Evolutionary conservation across 2,888 invertebrate species (phyloP).

Genomic region (Athripsodes cinereus): DNA sequence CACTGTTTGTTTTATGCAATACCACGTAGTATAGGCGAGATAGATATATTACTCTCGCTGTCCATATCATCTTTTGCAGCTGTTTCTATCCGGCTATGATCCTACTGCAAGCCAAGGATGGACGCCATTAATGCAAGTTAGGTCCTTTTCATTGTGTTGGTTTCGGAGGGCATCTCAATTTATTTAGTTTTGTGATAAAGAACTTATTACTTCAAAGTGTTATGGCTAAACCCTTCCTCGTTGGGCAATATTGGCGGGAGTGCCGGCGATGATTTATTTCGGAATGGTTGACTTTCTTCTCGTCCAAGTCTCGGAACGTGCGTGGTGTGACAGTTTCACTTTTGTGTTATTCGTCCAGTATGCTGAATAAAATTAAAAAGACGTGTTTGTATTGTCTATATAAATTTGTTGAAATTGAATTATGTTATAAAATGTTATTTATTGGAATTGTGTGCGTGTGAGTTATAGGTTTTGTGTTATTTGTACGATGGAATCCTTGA

Average conservation of each 20-base stretch:
- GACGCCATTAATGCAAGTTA: constrained; percentile 52
- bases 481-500: constrained; percentile 21
- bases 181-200: constrained; percentile 17
- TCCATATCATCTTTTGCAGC: constrained; percentile 53
- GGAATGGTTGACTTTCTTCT: constrained; percentile 22
- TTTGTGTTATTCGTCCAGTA: constrained; percentile 22
- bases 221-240: constrained; percentile 16
- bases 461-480: constrained; percentile 11
- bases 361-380: constrained; percentile 20
- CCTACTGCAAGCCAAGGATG: constrained; percentile 51
- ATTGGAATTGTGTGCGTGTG: constrained; percentile 6
- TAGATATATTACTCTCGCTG: constrained; percentile 42
- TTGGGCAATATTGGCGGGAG: constrained; percentile 17
- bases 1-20: constrained; percentile 36
- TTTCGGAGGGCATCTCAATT: constrained; percentile 31
- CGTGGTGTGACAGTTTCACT: constrained; percentile 33
- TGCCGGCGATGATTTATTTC: constrained; percentile 21
- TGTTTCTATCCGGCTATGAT: constrained; percentile 49
- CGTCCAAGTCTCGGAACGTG: constrained; percentile 29
- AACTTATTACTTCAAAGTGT: constrained; percentile 9
- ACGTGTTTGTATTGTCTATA: constrained; percentile 14
- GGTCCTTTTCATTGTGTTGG: constrained; percentile 39
- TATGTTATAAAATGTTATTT: constrained; percentile 6
- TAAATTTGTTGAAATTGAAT: constrained; percentile 12
- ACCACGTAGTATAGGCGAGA: constrained; percentile 36